Percentiles rank a stretch among this genome's conserved stretches.
Conservation (phyloP, 2,888 invertebrate genomes). For the Chorisops tibialis region DNA sequence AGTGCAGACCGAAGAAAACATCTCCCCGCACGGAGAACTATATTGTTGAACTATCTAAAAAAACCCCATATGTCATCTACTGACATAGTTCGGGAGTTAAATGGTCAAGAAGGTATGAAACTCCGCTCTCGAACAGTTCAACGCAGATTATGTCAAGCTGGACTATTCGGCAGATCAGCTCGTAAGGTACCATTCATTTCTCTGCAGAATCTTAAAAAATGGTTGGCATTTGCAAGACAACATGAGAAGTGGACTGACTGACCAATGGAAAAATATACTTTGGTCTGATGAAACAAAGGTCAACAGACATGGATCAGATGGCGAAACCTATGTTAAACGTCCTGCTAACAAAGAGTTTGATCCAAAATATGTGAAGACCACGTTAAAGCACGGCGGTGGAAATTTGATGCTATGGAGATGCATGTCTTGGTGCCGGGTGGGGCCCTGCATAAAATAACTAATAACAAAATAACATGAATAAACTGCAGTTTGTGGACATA, state of each 20-base stretch:
- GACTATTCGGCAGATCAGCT: neutral
- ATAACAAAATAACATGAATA: neutral
- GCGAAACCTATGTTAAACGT: no score
- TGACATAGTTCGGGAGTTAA: neutral
- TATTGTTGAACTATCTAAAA: neutral
- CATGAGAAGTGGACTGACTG: neutral
- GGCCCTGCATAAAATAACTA: neutral
- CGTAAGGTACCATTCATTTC: neutral
- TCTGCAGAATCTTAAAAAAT: neutral
- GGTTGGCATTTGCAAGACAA: neutral
- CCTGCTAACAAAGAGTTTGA: no score
- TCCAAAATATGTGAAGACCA: neutral
- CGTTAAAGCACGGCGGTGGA: no score
- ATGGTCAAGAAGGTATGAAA: neutral
- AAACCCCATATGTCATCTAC: neutral
- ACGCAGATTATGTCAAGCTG: neutral
- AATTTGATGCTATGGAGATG: neutral
- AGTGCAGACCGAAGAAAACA: neutral
- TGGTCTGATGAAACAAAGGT: no score
- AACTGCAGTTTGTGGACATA: neutral
- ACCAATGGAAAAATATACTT: no score
- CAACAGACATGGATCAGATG: no score
- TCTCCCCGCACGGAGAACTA: neutral
- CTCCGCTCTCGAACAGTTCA: slow-evolving; percentile 2
- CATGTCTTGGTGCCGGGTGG: no score